A percentile compares a stretch with the other conserved stretches of the same genome.
These are phyloP conservation scores for Tadarida brasiliensis DNA, from an alignment of 2,797 vertebrate genomes.

Conservation along the genomic window DNA sequence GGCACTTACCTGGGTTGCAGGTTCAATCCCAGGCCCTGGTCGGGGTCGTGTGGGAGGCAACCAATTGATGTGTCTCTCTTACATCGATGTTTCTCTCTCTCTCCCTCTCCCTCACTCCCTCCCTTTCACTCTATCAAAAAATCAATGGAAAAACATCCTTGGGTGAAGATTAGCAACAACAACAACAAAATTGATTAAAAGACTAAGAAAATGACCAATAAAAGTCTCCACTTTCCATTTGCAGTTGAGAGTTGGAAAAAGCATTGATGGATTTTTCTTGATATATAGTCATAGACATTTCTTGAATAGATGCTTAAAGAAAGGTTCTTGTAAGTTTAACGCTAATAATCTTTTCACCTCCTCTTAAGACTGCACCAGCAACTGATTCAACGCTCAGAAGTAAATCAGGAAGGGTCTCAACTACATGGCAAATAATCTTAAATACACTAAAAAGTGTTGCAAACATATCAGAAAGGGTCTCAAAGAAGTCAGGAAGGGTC, in stretches of 20 bases:
- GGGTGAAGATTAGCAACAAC: too few relatives aligned
- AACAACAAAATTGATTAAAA: background rate
- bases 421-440: background rate
- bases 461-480: background rate
- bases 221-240: conserved; percentile 20
- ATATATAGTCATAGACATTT: background rate
- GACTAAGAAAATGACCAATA: conserved; percentile 27
- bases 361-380: background rate
- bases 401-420: background rate
- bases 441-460: background rate
- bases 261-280: background rate
- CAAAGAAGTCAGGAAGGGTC: background rate
- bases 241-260: background rate
- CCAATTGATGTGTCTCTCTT: too few relatives aligned
- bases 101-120: too few relatives aligned
- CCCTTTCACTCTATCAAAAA: too few relatives aligned
- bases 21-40: too few relatives aligned
- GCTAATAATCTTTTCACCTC: background rate
- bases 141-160: too few relatives aligned
- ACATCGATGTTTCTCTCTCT: too few relatives aligned
- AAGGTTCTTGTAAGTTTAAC: conserved; percentile 14
- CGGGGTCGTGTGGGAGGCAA: too few relatives aligned
- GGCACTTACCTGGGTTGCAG: too few relatives aligned
- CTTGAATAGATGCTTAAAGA: conserved; percentile 36
- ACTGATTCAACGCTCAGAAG: background rate